Evolutionary conservation across 2,888 invertebrate species (phyloP), one percentile per base, ranked within the genome.

Genomic region (Rhagium mordax): DNA sequence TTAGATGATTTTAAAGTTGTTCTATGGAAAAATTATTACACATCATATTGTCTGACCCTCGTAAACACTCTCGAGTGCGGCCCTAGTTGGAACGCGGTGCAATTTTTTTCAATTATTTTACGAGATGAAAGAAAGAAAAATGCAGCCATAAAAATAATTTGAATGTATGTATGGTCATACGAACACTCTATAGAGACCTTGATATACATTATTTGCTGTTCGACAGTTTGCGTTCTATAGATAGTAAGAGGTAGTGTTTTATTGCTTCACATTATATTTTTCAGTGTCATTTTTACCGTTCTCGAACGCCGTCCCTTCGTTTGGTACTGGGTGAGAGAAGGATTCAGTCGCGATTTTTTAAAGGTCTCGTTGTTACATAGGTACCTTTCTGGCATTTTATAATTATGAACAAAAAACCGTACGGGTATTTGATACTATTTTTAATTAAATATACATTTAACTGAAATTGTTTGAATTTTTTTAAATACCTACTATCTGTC

Each of bases 81-180:
- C 61, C 41, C 33, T 59, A 59, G 13, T 24, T 57, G 55, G 21
- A 59, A 20, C 20, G 15, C 10, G 70, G 71, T 51, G 57, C 13
- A 70, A 41, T 41, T 60, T 71, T 65, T 70, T 64, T 67, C 74
- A 57, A 69, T 73, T 74, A 71, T 74, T 74, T 72, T 74, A 71
- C 59, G 16, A 70, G 72, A 70, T 70, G 48, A 72, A 69, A 65
- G 70, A 74, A 70, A 77, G 71, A 80, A 83, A 81, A 82, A 79
- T 77, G 72, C 74, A 73, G 67, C 70, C 61, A 75, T 78, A 84
- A 84, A 84, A 83, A 82, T 82, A 84, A 85, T 85, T 85, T 84
- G 84, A 85, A 85, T 84, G 85, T 82, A 82, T 73, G 81, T 84
- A 83, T 83, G 83, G 83, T 77, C 82, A 81, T 78, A 81, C 79